Evolutionary conservation across 2,797 vertebrate genomes (phyloP).

Genomic region (Chaunax sp.): DNA sequence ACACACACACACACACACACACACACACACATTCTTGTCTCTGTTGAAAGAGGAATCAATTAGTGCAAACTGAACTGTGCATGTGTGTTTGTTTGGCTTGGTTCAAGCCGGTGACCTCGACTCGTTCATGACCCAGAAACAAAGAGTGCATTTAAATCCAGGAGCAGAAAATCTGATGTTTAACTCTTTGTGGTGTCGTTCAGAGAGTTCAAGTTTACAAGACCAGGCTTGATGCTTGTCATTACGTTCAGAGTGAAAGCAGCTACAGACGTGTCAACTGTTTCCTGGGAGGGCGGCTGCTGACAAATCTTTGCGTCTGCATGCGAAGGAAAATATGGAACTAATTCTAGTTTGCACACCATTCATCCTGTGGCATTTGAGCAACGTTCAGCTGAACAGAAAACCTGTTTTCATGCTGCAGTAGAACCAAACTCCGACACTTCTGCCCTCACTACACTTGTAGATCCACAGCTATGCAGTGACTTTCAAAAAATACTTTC

Average conservation of each 20-base stretch:
- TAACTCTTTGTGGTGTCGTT: slow-evolving; percentile 44
- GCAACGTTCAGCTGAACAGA: neutral
- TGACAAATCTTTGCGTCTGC: slow-evolving; percentile 23
- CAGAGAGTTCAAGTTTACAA: slow-evolving; percentile 35
- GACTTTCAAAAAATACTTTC: too few relatives aligned
- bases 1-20: slow-evolving; percentile 50
- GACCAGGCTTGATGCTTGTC: slow-evolving; percentile 45
- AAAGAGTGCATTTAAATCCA: slow-evolving; percentile 68
- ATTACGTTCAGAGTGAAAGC: slow-evolving; percentile 34
- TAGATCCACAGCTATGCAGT: too few relatives aligned
- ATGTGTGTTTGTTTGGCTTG: slow-evolving; percentile 65
- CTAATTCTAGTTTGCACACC: slow-evolving; percentile 27
- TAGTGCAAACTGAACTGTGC: slow-evolving; percentile 52
- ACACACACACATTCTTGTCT: slow-evolving; percentile 35
- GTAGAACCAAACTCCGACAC: neutral
- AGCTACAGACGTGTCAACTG: slow-evolving; percentile 35
- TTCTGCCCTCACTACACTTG: too few relatives aligned
- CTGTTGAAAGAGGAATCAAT: slow-evolving; percentile 63
- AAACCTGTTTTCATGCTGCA: neutral
- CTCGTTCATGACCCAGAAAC: slow-evolving; percentile 67
- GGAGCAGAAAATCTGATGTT: slow-evolving; percentile 28
- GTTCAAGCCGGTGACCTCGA: slow-evolving; percentile 68
- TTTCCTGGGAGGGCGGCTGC: slow-evolving; percentile 26
- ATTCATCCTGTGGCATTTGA: slow-evolving; percentile 11
- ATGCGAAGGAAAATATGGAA: slow-evolving; percentile 30